phyloP scores from a whole-genome alignment of 2,888 invertebrate species.

The Drosophila niveifrons region DNA sequence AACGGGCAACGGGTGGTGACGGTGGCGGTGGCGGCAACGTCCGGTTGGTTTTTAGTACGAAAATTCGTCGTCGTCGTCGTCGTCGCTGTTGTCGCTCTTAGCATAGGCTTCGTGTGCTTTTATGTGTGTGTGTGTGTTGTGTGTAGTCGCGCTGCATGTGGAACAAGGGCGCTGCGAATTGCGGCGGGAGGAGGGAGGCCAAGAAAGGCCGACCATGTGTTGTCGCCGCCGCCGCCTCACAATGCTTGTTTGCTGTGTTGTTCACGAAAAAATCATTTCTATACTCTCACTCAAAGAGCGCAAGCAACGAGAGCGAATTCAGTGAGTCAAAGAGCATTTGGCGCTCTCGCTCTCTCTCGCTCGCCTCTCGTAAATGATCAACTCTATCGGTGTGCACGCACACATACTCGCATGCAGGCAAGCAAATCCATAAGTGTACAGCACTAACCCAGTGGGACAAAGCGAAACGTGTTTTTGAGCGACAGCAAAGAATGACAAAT shows the following conservation, averaged over 20 bases:
- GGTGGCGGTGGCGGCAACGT: constrained; percentile 72
- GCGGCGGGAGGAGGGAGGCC: constrained; percentile 23
- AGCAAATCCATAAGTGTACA: constrained; percentile 32
- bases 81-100: constrained; percentile 18
- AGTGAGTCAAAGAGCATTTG: constrained; percentile 26
- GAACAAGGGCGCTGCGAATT: constrained; percentile 44
- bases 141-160: constrained; percentile 44
- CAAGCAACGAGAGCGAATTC: constrained; percentile 47
- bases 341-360: constrained; percentile 3
- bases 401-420: constrained; percentile 5
- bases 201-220: constrained; percentile 63
- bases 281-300: constrained; percentile 34
- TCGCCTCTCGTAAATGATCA: constrained; percentile 49
- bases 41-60: constrained; percentile 79
- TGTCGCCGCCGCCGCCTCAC: constrained; percentile 66
- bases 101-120: constrained; percentile 64
- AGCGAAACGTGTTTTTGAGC: constrained; percentile 42
- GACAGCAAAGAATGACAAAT: neutral
- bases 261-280: constrained; percentile 34
- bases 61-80: constrained; percentile 61
- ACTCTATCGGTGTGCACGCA: constrained; percentile 14
- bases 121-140: constrained; percentile 6
- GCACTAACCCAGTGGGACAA: constrained; percentile 36
- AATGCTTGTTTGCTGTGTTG: constrained; percentile 47
- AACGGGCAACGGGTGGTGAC: constrained; percentile 29